phyloP scores from a whole-genome alignment of 1,140 invertebrate genomes.

The Drosophila pachea region DNA sequence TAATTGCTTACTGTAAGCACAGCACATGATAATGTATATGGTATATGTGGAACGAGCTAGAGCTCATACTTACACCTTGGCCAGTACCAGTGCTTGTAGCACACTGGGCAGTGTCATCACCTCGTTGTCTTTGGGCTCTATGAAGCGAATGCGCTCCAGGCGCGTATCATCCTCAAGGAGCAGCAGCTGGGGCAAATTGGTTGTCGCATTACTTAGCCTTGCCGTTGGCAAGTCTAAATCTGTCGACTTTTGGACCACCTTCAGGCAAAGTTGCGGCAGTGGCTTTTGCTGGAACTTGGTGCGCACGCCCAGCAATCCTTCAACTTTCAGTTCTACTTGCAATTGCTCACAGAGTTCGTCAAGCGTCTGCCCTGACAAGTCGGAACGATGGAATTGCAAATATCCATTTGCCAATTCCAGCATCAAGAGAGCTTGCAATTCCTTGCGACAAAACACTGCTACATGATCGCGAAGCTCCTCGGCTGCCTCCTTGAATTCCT shows the following conservation, averaged over 20 bases:
- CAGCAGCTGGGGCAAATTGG: constrained; percentile 82
- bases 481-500: constrained; percentile 82
- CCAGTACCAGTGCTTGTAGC: constrained; percentile 89
- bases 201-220: constrained; percentile 78
- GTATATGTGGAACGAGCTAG: too few relatives aligned
- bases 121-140: constrained; percentile 81
- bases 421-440: constrained; percentile 83
- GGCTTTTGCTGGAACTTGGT: constrained; percentile 92
- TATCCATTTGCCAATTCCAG: constrained; percentile 88
- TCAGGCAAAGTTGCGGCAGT: constrained; percentile 88
- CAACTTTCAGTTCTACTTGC: constrained; percentile 83
- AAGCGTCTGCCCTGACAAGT: constrained; percentile 84
- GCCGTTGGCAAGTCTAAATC: constrained; percentile 75
- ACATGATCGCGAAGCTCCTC: constrained; percentile 80
- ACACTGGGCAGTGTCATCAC: constrained; percentile 83
- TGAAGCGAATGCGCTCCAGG: constrained; percentile 87
- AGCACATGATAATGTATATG: constrained; percentile 66
- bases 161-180: constrained; percentile 91
- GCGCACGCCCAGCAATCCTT: constrained; percentile 90
- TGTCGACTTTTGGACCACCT: constrained; percentile 65
- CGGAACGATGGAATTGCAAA: constrained; percentile 86
- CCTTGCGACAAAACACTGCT: constrained; percentile 75
- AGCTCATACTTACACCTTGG: constrained; percentile 81
- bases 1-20: constrained; percentile 80
- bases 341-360: constrained; percentile 82